Evolutionary conservation across 2,113 vertebrate species (phyloP), one percentile per base, ranked within the genome.

Genomic region (Perca schrenkii): DNA sequence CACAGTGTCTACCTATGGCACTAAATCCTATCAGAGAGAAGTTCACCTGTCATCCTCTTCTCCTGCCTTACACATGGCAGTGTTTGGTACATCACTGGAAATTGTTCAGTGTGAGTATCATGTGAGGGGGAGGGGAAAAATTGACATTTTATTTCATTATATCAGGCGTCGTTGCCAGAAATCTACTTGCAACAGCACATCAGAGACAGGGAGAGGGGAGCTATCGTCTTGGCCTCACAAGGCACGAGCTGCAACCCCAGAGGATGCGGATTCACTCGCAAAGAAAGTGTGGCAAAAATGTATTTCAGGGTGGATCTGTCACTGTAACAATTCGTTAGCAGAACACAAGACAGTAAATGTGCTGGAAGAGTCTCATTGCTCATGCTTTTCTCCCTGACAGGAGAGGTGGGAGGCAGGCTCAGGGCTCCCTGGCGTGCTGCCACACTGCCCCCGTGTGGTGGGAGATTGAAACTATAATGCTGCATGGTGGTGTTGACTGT

Each of bases 301-400:
- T 19, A 81, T 87, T 85, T 82, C 83, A 86, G 76, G 86, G 76
- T 85, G 77, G 56, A 84, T 79, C 76, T 56, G 76, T 62, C 53
- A 10, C 63, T 62, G 66, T 61, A 77, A 79, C 50, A 69, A 82
- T 63, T 82, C 14, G 3, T 80, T 66, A 74, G 25, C 53, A 67
- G 66, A 84, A 74, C 77, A 86, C 61, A 74, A 66, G 58, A 10
- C n/a, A 21, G 61, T 49, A 46, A 72, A 80, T 58, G 28, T 64
- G 66, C 31, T 70, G 60, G 80, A 36, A 78, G 22, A 53, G 74
- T 4, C 63, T 57, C 60, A 34, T 73, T 58, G 76, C 75, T 52
- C 0, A 2, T 19, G 65, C 49, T 62, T 43, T 46, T 52, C 43
- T 74, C 8, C 21, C 47, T 12, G 12, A 16, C 31, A 28, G 53